Conservation (phyloP, 2,888 invertebrate species). For the Agriotes lineatus region DNA sequence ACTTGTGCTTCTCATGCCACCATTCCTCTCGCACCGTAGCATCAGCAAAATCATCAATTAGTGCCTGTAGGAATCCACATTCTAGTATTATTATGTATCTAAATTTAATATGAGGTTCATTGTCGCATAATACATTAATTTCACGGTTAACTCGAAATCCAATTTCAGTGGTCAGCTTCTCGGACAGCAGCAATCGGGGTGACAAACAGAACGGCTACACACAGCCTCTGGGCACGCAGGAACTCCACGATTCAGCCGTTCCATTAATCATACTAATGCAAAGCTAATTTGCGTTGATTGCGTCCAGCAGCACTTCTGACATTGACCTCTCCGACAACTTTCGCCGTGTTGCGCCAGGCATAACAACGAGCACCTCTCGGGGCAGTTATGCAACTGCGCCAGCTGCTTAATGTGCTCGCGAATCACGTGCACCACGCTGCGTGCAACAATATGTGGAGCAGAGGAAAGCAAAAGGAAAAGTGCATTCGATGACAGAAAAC, state of each 20-base stretch:
- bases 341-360: constrained; percentile 44
- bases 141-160: constrained; percentile 29
- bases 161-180: constrained; percentile 38
- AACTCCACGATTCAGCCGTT: constrained; percentile 27
- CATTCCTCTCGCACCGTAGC: too few relatives aligned
- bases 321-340: constrained; percentile 47
- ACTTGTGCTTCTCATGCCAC: too few relatives aligned
- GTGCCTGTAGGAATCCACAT: too few relatives aligned
- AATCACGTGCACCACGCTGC: constrained; percentile 29
- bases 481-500: background rate
- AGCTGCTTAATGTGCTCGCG: constrained; percentile 39
- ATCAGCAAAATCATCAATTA: too few relatives aligned
- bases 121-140: constrained; percentile 30
- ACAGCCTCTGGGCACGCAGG: constrained; percentile 7
- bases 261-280: constrained; percentile 44
- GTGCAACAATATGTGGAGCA: constrained; percentile 35
- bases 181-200: constrained; percentile 24
- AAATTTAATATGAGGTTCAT: constrained; percentile 34
- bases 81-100: constrained; percentile 1
- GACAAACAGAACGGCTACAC: constrained; percentile 31
- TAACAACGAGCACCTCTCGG: constrained; percentile 36
- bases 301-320: constrained; percentile 43
- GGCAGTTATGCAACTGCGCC: constrained; percentile 38
- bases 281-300: constrained; percentile 44
- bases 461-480: constrained; percentile 30